Evolutionary conservation across 2,113 vertebrate species (phyloP).

Genomic region (Rhegmatorhina hoffmannsi): DNA sequence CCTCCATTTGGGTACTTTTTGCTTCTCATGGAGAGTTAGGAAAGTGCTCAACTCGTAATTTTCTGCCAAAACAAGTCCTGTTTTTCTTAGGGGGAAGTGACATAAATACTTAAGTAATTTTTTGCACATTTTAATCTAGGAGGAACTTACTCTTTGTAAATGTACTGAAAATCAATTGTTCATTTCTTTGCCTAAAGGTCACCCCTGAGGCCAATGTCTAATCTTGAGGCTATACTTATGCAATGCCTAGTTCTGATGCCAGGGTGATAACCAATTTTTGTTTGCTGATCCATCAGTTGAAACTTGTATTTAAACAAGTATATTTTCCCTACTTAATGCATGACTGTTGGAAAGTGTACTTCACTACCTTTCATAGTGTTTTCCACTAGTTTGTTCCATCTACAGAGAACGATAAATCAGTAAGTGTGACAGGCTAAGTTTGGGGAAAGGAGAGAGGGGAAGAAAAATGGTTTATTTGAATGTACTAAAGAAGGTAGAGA

Average conservation of each 20-base stretch:
- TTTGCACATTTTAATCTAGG: background rate
- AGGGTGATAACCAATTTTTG: background rate
- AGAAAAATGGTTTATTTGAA: background rate
- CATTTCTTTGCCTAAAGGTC: background rate
- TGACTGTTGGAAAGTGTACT: background rate
- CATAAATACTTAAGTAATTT: rapidly evolving
- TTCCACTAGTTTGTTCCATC: background rate
- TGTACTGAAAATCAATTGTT: background rate
- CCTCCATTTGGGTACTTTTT: background rate
- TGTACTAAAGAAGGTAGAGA: background rate
- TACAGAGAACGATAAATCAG: rapidly evolving
- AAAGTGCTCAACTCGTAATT: background rate
- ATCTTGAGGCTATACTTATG: background rate
- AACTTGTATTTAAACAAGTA: background rate
- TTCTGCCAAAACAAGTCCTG: background rate
- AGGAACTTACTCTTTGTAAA: background rate
- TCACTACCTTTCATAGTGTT: background rate
- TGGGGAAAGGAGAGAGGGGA: rapidly evolving
- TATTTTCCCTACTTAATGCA: background rate
- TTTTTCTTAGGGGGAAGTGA: background rate
- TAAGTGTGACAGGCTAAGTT: background rate
- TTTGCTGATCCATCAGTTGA: conserved; percentile 27
- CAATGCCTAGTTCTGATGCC: background rate
- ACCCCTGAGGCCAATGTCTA: background rate
- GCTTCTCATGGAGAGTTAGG: background rate